phyloP scores from a whole-genome alignment of 2,797 vertebrate species.

The Lutjanus campechanus region DNA sequence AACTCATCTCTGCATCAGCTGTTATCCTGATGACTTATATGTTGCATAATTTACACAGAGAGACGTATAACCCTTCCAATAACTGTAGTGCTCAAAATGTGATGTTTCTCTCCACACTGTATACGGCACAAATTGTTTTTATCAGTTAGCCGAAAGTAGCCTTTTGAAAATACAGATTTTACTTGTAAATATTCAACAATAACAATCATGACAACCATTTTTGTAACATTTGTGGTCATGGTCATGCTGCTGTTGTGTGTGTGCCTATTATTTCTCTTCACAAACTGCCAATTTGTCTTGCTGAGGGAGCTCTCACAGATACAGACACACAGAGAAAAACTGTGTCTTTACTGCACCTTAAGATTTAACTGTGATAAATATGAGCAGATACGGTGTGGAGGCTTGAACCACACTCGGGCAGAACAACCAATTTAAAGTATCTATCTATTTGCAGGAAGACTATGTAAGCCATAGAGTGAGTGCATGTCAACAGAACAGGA shows the following conservation, averaged over 20 bases:
- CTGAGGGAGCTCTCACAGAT: constrained; percentile 35
- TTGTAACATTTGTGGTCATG: constrained; percentile 17
- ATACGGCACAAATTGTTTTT: constrained; percentile 15
- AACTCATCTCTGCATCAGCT: constrained; percentile 56
- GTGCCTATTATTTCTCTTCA: constrained; percentile 34
- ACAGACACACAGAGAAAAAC: constrained; percentile 29
- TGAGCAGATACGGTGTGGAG: constrained; percentile 26
- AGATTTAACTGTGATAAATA: constrained; percentile 59
- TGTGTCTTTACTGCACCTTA: constrained; percentile 38
- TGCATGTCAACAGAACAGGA: constrained; percentile 39
- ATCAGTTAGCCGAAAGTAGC: constrained; percentile 28
- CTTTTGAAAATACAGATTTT: constrained; percentile 40
- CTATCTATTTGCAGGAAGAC: constrained; percentile 31
- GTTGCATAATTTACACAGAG: constrained; percentile 55
- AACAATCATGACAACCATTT: constrained; percentile 9
- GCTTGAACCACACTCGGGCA: constrained; percentile 31
- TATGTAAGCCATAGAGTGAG: constrained; percentile 49
- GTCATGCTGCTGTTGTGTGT: constrained; percentile 9
- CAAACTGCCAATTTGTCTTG: constrained; percentile 58
- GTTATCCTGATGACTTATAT: constrained; percentile 52
- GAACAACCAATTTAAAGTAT: constrained; percentile 58
- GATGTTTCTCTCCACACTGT: constrained; percentile 24
- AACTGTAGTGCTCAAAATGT: constrained; percentile 30
- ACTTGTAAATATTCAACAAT: constrained; percentile 37
- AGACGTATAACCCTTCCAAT: constrained; percentile 20